These are phyloP conservation scores for Cervus canadensis DNA, from an alignment of 2,113 vertebrate species.

Conservation along the genomic window DNA sequence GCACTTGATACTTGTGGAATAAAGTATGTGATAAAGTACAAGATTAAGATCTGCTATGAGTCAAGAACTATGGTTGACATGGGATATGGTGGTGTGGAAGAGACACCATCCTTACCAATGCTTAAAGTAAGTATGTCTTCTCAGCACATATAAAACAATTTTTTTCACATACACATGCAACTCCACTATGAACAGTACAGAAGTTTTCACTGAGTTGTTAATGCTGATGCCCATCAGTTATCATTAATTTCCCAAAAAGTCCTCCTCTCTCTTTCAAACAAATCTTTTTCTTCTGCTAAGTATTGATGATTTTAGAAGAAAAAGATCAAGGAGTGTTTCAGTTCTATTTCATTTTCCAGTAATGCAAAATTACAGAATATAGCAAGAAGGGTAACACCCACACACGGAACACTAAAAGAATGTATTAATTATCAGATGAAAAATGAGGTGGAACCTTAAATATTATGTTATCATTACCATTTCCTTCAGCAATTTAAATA, in stretches of 20 bases:
- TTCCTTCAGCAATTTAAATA: conserved; percentile 11
- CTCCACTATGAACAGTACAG: background rate
- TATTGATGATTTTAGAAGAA: background rate
- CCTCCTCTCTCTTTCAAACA: background rate
- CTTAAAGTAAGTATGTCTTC: background rate
- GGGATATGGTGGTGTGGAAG: background rate
- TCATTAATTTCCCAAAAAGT: background rate
- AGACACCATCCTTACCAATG: background rate
- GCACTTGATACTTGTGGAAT: background rate
- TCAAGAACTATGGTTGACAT: background rate
- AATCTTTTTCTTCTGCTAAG: conserved; percentile 3
- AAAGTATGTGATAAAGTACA: background rate
- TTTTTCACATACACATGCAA: background rate
- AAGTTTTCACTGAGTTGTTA: background rate
- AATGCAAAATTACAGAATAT: background rate
- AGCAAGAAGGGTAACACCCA: background rate
- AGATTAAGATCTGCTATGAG: background rate
- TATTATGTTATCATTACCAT: background rate
- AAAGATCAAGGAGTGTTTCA: background rate
- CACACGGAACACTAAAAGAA: background rate
- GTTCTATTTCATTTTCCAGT: background rate
- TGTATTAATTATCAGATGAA: background rate
- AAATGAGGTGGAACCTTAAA: background rate
- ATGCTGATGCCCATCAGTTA: background rate
- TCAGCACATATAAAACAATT: background rate